Percentiles rank a stretch among this genome's conserved stretches.
Evolutionary conservation across 2,888 invertebrate species (phyloP).

Genomic region (Philhelius pedissequus): DNA sequence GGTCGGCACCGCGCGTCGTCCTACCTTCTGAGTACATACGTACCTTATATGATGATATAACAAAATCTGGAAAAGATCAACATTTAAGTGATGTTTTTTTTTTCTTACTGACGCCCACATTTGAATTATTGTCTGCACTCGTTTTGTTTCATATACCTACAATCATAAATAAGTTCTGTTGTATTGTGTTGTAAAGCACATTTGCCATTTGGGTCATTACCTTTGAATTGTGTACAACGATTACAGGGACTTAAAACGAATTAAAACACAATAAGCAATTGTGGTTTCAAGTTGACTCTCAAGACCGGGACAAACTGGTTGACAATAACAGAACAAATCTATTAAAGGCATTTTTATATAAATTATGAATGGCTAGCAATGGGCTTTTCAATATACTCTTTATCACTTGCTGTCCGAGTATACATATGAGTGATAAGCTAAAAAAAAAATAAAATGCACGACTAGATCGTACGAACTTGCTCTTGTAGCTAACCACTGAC

Average conservation of each 20-base stretch:
- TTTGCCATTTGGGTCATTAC: conserved; percentile 17
- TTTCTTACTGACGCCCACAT: conserved; percentile 29
- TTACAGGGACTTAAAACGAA: conserved; percentile 5
- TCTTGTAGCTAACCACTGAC: no score
- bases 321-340: neutral
- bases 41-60: no score
- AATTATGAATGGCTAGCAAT: neutral
- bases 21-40: no score
- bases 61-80: neutral
- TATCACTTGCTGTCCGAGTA: conserved; percentile 15
- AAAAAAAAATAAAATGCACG: no score
- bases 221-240: neutral
- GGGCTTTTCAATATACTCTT: neutral
- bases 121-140: neutral
- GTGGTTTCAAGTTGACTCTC: neutral
- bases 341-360: neutral
- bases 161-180: neutral
- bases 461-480: no score
- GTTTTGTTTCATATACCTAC: neutral
- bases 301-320: conserved; percentile 3
- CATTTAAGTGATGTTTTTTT: neutral
- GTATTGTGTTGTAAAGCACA: neutral
- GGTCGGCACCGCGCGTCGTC: no score
- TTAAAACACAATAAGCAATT: conserved; percentile 30
- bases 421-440: conserved; percentile 20